Percentiles rank a stretch among this genome's conserved stretches.
Conservation (phyloP, 1,140 invertebrate species). For the Acyrthosiphon pisum region DNA sequence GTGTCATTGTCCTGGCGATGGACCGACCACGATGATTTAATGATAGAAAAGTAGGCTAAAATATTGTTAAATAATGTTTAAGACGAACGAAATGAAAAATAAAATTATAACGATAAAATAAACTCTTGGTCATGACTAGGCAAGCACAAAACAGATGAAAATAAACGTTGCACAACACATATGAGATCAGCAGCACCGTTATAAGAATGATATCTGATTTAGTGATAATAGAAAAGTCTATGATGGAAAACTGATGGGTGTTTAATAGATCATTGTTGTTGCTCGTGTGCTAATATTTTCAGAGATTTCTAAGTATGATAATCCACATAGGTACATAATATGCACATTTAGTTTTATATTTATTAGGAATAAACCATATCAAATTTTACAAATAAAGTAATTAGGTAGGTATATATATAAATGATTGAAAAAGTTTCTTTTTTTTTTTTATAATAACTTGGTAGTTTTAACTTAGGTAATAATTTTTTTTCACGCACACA, state of each 20-base stretch:
- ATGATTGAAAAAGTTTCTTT: background rate
- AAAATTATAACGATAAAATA: constrained; percentile 26
- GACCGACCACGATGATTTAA: background rate
- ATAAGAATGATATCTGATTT: background rate
- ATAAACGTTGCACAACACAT: background rate
- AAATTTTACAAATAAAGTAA: background rate
- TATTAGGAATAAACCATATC: background rate
- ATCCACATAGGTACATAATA: background rate
- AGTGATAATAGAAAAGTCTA: background rate
- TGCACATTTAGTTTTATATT: background rate
- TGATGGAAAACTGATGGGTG: constrained; percentile 45
- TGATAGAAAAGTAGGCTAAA: background rate
- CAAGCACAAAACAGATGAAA: constrained; percentile 24
- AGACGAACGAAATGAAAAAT: background rate
- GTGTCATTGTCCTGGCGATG: background rate
- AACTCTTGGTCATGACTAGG: constrained; percentile 48
- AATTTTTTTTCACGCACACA: background rate
- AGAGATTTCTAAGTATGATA: background rate
- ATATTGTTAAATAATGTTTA: constrained; percentile 41
- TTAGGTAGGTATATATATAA: background rate
- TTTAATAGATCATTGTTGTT: constrained; percentile 40
- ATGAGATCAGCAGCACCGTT: background rate
- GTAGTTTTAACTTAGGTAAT: background rate
- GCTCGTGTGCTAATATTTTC: background rate
- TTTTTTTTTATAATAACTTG: background rate